A percentile compares a stretch with the other conserved stretches of the same genome.
These are phyloP conservation scores for Sinocyclocheilus anshuiensis DNA, from an alignment of 2,113 vertebrate genomes.

Conservation along the genomic window DNA sequence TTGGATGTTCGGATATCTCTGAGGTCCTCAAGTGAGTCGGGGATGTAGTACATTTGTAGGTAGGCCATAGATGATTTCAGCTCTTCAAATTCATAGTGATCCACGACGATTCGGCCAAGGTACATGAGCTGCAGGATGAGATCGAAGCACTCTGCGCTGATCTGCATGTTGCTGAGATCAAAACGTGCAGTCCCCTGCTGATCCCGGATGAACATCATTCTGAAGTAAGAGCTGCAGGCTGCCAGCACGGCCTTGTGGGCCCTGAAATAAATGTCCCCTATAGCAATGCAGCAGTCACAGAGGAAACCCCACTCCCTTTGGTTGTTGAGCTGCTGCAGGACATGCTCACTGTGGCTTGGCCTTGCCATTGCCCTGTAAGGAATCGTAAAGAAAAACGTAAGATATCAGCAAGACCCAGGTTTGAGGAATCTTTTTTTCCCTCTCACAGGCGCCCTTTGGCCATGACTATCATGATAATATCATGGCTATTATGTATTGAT, in stretches of 20 bases:
- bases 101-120: constrained; percentile 89
- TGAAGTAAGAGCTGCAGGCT: constrained; percentile 96
- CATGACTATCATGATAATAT: too few species aligned
- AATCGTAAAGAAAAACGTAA: not conserved
- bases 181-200: constrained; percentile 89
- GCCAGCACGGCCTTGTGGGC: constrained; percentile 95
- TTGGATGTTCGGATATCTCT: constrained; percentile 69
- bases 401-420: not conserved
- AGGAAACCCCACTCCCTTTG: constrained; percentile 99
- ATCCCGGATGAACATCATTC: constrained; percentile 99
- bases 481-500: too few species aligned
- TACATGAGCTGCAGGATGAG: constrained; percentile 99
- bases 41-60: constrained; percentile 95
- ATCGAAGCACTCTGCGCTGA: constrained; percentile 96
- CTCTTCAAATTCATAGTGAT: constrained; percentile 92
- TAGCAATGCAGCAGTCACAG: constrained; percentile 95
- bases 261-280: constrained; percentile 95
- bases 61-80: constrained; percentile 96
- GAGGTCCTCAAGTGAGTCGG: constrained; percentile 80
- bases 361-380: constrained; percentile 83
- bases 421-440: not conserved
- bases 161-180: constrained; percentile 97
- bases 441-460: not conserved
- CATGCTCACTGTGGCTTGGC: constrained; percentile 95
- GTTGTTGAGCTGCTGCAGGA: constrained; percentile 98